Evolutionary conservation across 2,888 invertebrate species (phyloP), one percentile per base, ranked within the genome.

Genomic region (Ypsolopha sequella): DNA sequence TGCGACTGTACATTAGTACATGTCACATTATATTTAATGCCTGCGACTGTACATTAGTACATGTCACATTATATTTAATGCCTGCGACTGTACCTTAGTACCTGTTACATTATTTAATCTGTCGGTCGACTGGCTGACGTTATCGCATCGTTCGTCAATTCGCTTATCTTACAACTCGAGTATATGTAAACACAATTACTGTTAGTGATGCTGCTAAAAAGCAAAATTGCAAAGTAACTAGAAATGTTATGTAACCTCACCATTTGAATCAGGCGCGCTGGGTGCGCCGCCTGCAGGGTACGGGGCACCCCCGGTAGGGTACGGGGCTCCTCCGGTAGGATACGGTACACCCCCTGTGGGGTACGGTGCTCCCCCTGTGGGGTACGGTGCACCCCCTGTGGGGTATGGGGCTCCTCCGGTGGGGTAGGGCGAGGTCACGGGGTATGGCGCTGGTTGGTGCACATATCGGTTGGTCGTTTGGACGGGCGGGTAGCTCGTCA

Each of bases 201-300:
- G 35, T 11, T 47, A 36, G 35, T 36, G n/a, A 6, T 11, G 9
- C 36, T 1, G 45, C 7, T 45, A 8, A 6, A 7, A 44, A 7
- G 6, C 44, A 1, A 8, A 24, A 2, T 8, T 44, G 24, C 33
- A 14, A 24, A 44, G 8, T 8, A 6, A 44, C 13, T 41, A 49
- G 34, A 41, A 46, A 41, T n/a, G 13, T 35, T 52, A 41, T 51
- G 38, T 10, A 10, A 39, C 58, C 72, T 56, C 46, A 79, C 79
- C 71, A 48, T 62, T 60, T 7, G 61, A 69, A 38, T 78, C 74
- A 0, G 80, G 80, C 41, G 79, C 79, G 45, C 69, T 74, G 0
- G 76, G 71, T 7, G 63, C 60, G 1, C 49, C 54, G 6, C 44
- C 51, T 7, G 59, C 46, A 2, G 67, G 68, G 59, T 69, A 66